Conservation (phyloP, 1,140 invertebrate species). For the Apis dorsata region DNA sequence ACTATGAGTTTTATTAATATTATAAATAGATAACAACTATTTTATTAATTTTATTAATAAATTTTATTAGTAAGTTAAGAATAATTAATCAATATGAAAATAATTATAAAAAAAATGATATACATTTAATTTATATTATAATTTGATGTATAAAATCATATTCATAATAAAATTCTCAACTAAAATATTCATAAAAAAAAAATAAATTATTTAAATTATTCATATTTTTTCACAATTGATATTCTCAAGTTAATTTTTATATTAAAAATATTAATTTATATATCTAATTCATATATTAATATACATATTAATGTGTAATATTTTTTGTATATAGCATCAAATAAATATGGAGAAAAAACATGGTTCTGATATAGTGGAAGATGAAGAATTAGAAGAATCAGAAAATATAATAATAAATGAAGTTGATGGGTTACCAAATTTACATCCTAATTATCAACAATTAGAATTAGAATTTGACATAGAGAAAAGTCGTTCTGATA, state of each 20-base stretch:
- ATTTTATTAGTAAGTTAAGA: background rate
- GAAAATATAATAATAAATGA: constrained; percentile 90
- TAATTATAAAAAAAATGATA: background rate
- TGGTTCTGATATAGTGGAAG: constrained; percentile 67
- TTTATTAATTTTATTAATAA: background rate
- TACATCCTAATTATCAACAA: constrained; percentile 85
- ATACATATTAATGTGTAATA: background rate
- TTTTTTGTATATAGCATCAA: constrained; percentile 16
- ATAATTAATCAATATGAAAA: background rate
- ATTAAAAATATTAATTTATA: background rate
- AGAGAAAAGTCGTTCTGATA: constrained; percentile 77
- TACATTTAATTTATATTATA: background rate
- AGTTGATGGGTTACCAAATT: constrained; percentile 89
- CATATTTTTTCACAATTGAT: background rate
- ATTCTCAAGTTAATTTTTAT: background rate
- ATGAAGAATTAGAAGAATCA: constrained; percentile 79
- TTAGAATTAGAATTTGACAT: constrained; percentile 76
- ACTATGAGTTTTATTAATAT: background rate
- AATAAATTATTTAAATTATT: background rate
- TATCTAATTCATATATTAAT: background rate
- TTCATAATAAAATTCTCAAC: background rate
- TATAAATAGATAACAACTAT: background rate
- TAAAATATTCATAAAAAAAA: background rate
- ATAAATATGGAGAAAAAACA: constrained; percentile 74
- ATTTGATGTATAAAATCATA: background rate